A percentile compares a stretch with the other conserved stretches of the same genome.
These are phyloP conservation scores for Melanotaenia pygmaea DNA, from an alignment of 2,797 vertebrate genomes.

Conservation along the genomic window DNA sequence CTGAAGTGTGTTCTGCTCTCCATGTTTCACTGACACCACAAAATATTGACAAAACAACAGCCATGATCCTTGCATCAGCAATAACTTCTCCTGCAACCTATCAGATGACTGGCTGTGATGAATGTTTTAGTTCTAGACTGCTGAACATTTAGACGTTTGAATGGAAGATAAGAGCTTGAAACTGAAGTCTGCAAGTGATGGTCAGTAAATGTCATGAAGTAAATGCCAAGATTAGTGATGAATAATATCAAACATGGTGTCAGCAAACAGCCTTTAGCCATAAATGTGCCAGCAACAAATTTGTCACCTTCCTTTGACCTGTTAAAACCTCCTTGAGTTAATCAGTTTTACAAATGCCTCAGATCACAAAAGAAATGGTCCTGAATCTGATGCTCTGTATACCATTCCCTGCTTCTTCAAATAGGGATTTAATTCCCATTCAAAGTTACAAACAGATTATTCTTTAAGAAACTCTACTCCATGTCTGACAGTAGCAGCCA, in stretches of 20 bases:
- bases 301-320: slow-evolving; percentile 16
- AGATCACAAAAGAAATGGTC: slow-evolving; percentile 17
- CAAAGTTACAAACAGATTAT: slow-evolving; percentile 29
- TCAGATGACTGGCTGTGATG: background rate
- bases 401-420: slow-evolving; percentile 11
- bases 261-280: background rate
- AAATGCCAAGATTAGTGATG: slow-evolving; percentile 2
- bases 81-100: background rate
- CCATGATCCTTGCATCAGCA: slow-evolving; percentile 26
- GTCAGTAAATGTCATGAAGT: slow-evolving; percentile 3
- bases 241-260: background rate
- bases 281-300: slow-evolving; percentile 1
- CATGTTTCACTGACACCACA: slow-evolving; percentile 29
- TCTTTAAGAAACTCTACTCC: slow-evolving; percentile 47
- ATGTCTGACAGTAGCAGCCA: slow-evolving; percentile 40
- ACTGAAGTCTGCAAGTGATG: background rate
- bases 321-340: slow-evolving; percentile 9
- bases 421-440: slow-evolving; percentile 12
- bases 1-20: slow-evolving; percentile 30
- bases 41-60: slow-evolving; percentile 32
- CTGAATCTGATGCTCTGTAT: background rate
- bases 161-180: background rate
- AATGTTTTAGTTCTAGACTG: background rate
- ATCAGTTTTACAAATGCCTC: slow-evolving; percentile 41
- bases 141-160: background rate